Base-by-base conservation (phyloP, 2,888 invertebrate genomes). In the Pseudoips prasinana region DNA sequence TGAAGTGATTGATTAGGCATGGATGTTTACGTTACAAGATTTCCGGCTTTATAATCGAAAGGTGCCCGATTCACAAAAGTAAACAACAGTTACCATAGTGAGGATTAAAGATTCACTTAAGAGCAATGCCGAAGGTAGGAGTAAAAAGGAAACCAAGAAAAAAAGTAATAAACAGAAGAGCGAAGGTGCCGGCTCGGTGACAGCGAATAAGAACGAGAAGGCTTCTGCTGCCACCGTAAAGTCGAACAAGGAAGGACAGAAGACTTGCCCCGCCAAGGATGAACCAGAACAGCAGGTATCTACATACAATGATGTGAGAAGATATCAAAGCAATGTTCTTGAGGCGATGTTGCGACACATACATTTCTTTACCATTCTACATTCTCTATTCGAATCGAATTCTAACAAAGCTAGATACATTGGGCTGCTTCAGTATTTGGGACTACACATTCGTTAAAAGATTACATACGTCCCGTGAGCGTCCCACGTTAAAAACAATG, bases 101-200 rank as follows among this genome's bases (percentile, higher is more conserved):
- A 89, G 91, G 85, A 90, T 91, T 78, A 92, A 92, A 80, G 92
- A 92, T 85, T 79, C 89, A 58, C 81, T 89, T 66, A 90, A 90
- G 73, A 89, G 78, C 77, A 90, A 91, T 91, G 91, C 90, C 80
- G 91, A 90, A 75, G 78, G 86, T 63, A 70, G 88, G 79, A 80
- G 90, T 86, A 90, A 90, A 86, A 89, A 90, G 86, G 91, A 91
- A 89, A 85, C 77, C 81, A 91, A 91, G 83, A 91, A 90, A 88
- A 92, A 92, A 85, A 90, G 77, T 63, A 85, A 73, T 50, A 90
- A 90, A 75, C 91, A 90, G 72, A 91, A 91, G 67, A 77, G 87
- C 40, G 91, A 90, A 64, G 77, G 78, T 50, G 73, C 60, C 55
- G 77, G 84, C 46, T 68, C 90, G 69, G 90, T 90, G 66, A 90